Evolutionary conservation across 2,113 vertebrate genomes (phyloP).

Genomic region (Eurystomus gularis): DNA sequence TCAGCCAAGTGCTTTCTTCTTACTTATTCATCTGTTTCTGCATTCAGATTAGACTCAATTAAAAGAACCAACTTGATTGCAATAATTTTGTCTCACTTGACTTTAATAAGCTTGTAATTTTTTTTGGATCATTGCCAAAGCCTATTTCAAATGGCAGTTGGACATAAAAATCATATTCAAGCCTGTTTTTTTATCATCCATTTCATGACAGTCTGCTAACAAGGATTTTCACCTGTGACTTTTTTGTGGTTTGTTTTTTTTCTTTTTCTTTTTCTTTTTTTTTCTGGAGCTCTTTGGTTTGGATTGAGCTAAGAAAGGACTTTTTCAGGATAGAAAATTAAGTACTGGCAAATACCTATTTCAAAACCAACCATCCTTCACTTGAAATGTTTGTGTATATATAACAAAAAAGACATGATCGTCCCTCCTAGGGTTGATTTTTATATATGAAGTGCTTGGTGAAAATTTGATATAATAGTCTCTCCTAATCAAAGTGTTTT

Average conservation of each 20-base stretch:
- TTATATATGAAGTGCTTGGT: not conserved
- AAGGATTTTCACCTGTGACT: conserved; percentile 19
- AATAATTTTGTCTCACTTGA: conserved; percentile 50
- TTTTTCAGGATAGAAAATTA: not conserved
- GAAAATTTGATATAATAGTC: not conserved
- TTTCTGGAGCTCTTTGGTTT: not conserved
- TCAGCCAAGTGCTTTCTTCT: not conserved
- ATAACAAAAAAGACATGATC: not conserved
- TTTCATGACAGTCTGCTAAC: conserved; percentile 19
- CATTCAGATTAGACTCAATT: conserved; percentile 37
- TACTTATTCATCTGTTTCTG: conserved; percentile 26
- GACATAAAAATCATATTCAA: conserved; percentile 36
- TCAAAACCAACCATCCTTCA: not conserved
- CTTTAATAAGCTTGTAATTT: conserved; percentile 63
- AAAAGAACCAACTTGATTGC: conserved; percentile 56
- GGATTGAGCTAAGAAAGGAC: not conserved
- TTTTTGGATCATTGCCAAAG: conserved; percentile 26
- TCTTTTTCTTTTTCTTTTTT: no score
- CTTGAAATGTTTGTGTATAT: not conserved
- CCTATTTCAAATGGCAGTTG: conserved; percentile 37
- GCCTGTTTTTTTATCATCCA: not conserved
- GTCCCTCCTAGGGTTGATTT: not conserved
- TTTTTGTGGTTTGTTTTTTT: not conserved
- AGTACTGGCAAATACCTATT: not conserved
- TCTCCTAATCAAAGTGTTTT: conserved; percentile 36